A percentile compares a stretch with the other conserved stretches of the same genome.
These are phyloP conservation scores for Ptyas mucosa DNA, from an alignment of 2,113 vertebrate species.

Conservation along the genomic window DNA sequence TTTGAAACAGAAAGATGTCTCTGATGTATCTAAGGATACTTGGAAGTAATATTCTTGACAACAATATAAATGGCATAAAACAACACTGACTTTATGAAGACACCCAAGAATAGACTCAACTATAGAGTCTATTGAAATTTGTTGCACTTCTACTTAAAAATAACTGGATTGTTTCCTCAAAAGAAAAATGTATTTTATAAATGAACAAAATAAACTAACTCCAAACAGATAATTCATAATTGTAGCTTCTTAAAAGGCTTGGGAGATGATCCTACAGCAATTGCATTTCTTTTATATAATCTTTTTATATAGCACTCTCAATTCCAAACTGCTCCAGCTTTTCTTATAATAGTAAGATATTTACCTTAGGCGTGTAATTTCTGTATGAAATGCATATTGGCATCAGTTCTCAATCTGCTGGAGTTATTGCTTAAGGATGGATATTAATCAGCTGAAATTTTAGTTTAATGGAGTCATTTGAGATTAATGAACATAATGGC, in stretches of 20 bases:
- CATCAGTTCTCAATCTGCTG: conserved; percentile 37
- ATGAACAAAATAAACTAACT: background rate
- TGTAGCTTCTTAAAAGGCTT: background rate
- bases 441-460: conserved; percentile 58
- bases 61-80: background rate
- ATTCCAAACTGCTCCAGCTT: background rate
- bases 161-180: background rate
- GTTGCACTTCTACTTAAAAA: background rate
- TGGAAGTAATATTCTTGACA: background rate
- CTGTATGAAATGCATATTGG: conserved; percentile 24
- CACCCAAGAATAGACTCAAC: background rate
- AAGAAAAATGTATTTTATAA: background rate
- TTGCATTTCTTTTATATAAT: background rate
- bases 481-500: conserved; percentile 55
- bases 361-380: conserved; percentile 41
- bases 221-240: background rate
- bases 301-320: background rate
- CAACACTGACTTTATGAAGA: background rate
- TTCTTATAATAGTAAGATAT: conserved; percentile 17
- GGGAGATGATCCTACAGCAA: background rate
- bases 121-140: background rate
- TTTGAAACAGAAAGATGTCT: background rate
- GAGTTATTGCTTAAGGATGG: conserved; percentile 43
- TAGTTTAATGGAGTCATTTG: conserved; percentile 53
- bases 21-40: background rate